phyloP scores from a whole-genome alignment of 37 sponge, comb jelly and placozoan genomes.

The Spongilla lacustris region DNA sequence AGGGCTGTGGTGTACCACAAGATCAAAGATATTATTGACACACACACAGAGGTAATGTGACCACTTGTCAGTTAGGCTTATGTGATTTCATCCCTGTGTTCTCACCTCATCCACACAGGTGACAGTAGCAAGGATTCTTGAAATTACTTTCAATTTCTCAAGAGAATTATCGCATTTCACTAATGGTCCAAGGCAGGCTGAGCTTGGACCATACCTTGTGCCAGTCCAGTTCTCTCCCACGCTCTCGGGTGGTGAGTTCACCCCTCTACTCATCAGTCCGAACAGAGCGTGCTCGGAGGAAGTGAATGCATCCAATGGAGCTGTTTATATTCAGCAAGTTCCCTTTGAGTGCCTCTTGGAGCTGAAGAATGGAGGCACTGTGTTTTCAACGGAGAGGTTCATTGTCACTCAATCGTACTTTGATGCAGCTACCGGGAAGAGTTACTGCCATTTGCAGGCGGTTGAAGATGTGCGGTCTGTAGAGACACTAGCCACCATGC shows the following conservation, averaged over 20 bases:
- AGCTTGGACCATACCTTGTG: conserved; percentile 42
- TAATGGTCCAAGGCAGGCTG: conserved; percentile 33
- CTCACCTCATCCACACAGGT: not conserved
- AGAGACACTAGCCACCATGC: conserved; percentile 26
- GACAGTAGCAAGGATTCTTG: conserved; percentile 38
- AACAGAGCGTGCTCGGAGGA: conserved; percentile 30
- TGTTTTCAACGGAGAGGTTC: conserved; percentile 10
- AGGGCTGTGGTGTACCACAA: conserved; percentile 74
- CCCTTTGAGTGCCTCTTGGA: conserved; percentile 64
- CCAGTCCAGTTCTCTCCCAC: conserved; percentile 38
- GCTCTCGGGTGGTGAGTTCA: conserved; percentile 24
- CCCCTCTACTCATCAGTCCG: conserved; percentile 37
- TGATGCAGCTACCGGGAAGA: conserved; percentile 43
- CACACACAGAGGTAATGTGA: conserved; percentile 69
- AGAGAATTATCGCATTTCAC: conserved; percentile 32
- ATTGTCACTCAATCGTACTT: conserved; percentile 34
- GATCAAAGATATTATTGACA: conserved; percentile 64
- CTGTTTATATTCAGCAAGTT: conserved; percentile 61
- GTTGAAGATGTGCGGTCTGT: not conserved
- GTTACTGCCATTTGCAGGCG: conserved; percentile 40
- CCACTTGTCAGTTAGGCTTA: not conserved
- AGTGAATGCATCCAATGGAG: not conserved
- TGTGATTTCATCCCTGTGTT: not conserved
- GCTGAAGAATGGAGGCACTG: conserved; percentile 10
- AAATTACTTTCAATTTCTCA: conserved; percentile 23